Base-by-base conservation (phyloP, 2,888 invertebrate genomes). In the Stenolophus ochropezus region DNA sequence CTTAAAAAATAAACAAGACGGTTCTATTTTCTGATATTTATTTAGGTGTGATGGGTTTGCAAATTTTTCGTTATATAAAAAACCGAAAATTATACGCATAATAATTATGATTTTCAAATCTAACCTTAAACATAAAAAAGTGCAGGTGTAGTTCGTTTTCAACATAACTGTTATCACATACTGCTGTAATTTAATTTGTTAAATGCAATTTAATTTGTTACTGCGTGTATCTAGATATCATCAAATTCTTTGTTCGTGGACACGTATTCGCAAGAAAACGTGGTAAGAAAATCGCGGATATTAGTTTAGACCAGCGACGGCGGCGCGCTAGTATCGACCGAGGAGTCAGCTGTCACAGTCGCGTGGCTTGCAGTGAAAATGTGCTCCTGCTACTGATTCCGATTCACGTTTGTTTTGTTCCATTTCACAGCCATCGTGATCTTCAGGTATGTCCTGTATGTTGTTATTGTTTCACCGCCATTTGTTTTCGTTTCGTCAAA, bases 311-410 rank as follows among this genome's bases (percentile, higher is more conserved):
- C 11, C 51, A 21, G 14, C n/a, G 51, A 21, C 51, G 51, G 27
- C 51, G 74, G 49, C 74, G 51, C 51, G 74, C 53, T 4, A n/a
- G 18, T 74, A 74, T 74, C 74, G 74, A 74, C 74, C 74, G 74
- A 6, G 25, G 18, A 53, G 51, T 74, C 74, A 74, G 49, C 74
- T 74, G 74, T 74, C 74, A 74, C 21, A 74, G 49, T 51, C 74
- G 74, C 74, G 74, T 74, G 74, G 74, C 33, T 51, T 23, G 51
- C 74, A 53, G 74, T 73, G 74, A 74, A 74, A 74, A 74, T 74
- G 74, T 74, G 74, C 27, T 53, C 6, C 5, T 49, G 73, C 49
- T 74, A 8, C 14, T 49, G 53, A 27, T 49, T 51, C 49, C 23
- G 23, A 49, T 73, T 49, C 51, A 6, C 23, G 42, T 47, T 47